Evolutionary conservation across 2,797 vertebrate species (phyloP).

Genomic region (Anguilla megastoma): DNA sequence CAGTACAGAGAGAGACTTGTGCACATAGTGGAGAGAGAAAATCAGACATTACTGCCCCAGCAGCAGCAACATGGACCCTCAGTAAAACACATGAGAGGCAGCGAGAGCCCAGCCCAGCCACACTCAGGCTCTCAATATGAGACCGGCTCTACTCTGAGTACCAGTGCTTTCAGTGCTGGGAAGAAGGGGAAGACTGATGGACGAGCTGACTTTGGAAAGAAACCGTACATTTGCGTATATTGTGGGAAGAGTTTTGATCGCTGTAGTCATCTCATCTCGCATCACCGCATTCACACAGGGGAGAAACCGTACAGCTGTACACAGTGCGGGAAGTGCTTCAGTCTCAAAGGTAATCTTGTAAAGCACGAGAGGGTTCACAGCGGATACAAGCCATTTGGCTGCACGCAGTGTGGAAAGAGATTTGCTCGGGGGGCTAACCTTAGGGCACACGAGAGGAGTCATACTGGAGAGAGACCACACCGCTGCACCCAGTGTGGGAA

Average conservation of each 20-base stretch:
- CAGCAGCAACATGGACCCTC: conserved; percentile 41
- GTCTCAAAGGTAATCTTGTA: conserved; percentile 17
- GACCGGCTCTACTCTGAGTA: not conserved
- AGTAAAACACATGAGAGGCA: conserved; percentile 13
- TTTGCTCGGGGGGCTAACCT: not conserved
- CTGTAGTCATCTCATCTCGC: conserved; percentile 64
- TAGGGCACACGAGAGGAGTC: not conserved
- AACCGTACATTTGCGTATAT: conserved; percentile 52
- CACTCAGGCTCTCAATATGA: conserved; percentile 14
- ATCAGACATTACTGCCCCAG: conserved; percentile 31
- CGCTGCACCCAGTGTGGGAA: not conserved
- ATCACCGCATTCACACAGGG: conserved; percentile 72
- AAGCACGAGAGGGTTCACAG: conserved; percentile 28
- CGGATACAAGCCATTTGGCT: not conserved
- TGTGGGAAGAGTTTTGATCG: conserved; percentile 59
- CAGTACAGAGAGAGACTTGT: conserved; percentile 31
- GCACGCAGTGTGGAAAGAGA: not conserved
- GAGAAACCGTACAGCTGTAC: conserved; percentile 66
- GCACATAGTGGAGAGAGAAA: conserved; percentile 28
- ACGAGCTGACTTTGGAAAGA: conserved; percentile 44
- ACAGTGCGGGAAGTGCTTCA: conserved; percentile 46
- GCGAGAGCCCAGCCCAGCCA: not conserved
- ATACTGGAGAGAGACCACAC: not conserved
- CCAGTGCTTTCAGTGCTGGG: not conserved
- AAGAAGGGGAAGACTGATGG: conserved; percentile 10